Conservation (phyloP, 2,888 invertebrate species). For the Prosopocoilus inquinatus region DNA sequence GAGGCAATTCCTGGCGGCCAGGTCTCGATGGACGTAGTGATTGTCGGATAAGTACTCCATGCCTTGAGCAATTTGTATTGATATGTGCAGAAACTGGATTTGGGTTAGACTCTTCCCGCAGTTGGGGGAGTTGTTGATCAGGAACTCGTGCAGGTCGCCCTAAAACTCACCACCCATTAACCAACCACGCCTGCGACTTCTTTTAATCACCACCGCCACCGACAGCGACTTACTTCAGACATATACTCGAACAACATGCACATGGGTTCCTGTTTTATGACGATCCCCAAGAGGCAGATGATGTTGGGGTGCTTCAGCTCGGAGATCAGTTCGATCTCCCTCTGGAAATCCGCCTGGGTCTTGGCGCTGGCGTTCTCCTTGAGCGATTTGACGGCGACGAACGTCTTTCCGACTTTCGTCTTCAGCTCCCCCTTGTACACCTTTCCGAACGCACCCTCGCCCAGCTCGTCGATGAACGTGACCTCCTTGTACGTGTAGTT, state of each 20-base stretch:
- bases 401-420: constrained; percentile 66
- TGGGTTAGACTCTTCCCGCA: constrained; percentile 77
- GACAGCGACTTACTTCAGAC: constrained; percentile 60
- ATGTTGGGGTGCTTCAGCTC: constrained; percentile 95
- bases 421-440: constrained; percentile 92
- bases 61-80: constrained; percentile 80
- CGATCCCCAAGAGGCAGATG: constrained; percentile 90
- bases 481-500: constrained; percentile 86
- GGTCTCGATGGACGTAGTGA: constrained; percentile 94
- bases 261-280: constrained; percentile 83
- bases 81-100: constrained; percentile 85
- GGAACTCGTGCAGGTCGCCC: constrained; percentile 95
- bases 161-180: constrained; percentile 43
- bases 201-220: neutral
- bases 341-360: constrained; percentile 86
- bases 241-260: constrained; percentile 98
- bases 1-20: constrained; percentile 94
- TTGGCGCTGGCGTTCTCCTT: constrained; percentile 91
- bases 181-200: no score
- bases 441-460: constrained; percentile 95
- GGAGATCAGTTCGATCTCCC: constrained; percentile 93
- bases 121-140: constrained; percentile 86
- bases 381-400: constrained; percentile 90
- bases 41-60: constrained; percentile 87
- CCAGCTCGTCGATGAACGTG: constrained; percentile 84